phyloP scores from a whole-genome alignment of 2,797 vertebrate species.

The Gallinago solitaria region DNA sequence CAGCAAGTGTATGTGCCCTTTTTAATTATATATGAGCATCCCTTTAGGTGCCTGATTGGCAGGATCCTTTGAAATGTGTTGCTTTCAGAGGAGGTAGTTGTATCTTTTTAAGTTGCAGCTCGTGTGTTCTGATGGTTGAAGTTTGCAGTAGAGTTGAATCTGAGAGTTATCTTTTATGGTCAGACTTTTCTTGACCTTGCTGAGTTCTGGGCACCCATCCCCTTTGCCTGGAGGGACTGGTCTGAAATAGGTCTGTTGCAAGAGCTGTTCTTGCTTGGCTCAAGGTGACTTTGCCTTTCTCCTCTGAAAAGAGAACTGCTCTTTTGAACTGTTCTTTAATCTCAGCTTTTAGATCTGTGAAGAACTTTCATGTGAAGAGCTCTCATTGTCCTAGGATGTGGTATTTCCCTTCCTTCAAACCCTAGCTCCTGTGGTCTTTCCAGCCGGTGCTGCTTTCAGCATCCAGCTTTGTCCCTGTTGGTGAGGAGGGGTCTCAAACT shows the following conservation, averaged over 20 bases:
- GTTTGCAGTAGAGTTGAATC: not conserved
- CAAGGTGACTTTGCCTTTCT: not conserved
- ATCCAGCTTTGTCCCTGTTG: not conserved
- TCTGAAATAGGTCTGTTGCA: not conserved
- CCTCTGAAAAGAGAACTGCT: not conserved
- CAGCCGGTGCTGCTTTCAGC: not conserved
- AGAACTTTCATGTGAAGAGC: not conserved
- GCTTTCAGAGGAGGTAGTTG: not conserved
- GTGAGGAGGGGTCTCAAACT: not conserved
- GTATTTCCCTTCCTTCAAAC: not conserved
- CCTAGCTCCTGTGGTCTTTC: not conserved
- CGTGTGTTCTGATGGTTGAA: not conserved
- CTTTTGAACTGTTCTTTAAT: not conserved
- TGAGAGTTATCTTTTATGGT: not conserved
- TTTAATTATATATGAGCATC: not conserved
- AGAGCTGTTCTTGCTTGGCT: not conserved
- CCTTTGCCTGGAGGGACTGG: not conserved
- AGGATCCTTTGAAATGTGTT: not conserved
- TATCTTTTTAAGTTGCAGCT: not conserved
- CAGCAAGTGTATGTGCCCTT: not conserved
- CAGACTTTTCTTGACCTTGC: not conserved
- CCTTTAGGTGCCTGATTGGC: not conserved
- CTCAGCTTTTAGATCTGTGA: not conserved
- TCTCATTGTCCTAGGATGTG: fast-evolving
- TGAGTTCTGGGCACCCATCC: not conserved